phyloP scores from a whole-genome alignment of 2,888 invertebrate genomes.

The Andrena hattorfiana region DNA sequence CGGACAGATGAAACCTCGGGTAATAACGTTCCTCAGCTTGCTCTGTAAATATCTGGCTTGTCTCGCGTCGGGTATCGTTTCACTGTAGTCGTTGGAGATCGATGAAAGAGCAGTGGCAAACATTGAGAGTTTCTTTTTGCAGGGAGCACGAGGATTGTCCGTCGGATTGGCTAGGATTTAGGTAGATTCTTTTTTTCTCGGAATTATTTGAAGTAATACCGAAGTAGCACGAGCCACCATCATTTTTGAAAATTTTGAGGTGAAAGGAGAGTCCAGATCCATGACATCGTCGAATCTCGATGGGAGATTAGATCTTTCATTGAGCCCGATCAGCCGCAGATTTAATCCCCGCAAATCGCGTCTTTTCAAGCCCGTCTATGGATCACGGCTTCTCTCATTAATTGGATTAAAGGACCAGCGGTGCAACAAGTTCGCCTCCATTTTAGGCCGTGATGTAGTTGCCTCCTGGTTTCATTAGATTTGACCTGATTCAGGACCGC shows the following conservation, averaged over 20 bases:
- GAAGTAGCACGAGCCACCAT: too few species aligned
- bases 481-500: constrained; percentile 32
- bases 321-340: neutral
- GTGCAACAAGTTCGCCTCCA: constrained; percentile 44
- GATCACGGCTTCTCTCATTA: constrained; percentile 3
- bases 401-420: constrained; percentile 11
- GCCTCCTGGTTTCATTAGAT: constrained; percentile 38
- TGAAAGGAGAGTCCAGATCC: too few species aligned
- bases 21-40: constrained; percentile 10
- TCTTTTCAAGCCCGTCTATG: neutral
- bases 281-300: too few species aligned
- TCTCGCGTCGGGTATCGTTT: neutral
- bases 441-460: constrained; percentile 46
- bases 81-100: neutral
- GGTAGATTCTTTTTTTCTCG: too few species aligned
- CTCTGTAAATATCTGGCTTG: neutral
- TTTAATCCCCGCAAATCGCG: neutral
- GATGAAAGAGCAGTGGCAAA: neutral
- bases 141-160: neutral
- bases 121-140: neutral
- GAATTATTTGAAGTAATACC: too few species aligned
- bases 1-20: neutral
- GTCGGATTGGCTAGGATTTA: neutral
- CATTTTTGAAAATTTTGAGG: too few species aligned
- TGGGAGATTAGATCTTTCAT: too few species aligned